These are phyloP conservation scores for Halyomorpha halys DNA, from an alignment of 1,140 invertebrate species.

Conservation along the genomic window DNA sequence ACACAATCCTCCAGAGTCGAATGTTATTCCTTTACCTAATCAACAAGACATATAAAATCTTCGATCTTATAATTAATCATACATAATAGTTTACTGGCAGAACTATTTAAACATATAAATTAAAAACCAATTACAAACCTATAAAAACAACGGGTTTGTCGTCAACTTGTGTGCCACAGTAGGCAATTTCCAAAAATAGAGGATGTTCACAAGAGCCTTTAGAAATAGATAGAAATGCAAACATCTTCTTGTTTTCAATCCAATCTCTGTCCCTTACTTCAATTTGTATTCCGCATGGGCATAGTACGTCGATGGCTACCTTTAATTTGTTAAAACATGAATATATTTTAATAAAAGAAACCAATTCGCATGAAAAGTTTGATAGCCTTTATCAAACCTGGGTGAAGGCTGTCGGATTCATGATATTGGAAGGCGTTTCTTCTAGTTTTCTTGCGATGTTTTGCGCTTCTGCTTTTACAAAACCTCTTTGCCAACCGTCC, in stretches of 20 bases:
- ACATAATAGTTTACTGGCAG: too few species aligned
- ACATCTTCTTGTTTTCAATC: constrained; percentile 47
- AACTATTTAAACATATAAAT: too few species aligned
- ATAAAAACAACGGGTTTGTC: constrained; percentile 37
- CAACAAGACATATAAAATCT: background rate
- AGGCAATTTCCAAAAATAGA: constrained; percentile 39
- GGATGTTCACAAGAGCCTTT: constrained; percentile 50
- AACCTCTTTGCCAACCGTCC: constrained; percentile 44
- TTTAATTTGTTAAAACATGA: constrained; percentile 23
- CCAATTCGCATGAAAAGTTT: background rate
- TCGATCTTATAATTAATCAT: too few species aligned
- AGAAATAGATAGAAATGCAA: constrained; percentile 48
- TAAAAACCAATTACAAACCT: constrained; percentile 31
- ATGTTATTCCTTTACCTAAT: constrained; percentile 50
- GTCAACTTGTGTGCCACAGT: constrained; percentile 34
- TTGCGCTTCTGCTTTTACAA: constrained; percentile 46
- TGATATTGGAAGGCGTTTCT: constrained; percentile 52
- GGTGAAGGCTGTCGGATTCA: constrained; percentile 52
- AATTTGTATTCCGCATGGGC: constrained; percentile 32
- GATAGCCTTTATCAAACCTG: constrained; percentile 28
- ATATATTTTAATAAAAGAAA: background rate
- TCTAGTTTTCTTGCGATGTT: constrained; percentile 48
- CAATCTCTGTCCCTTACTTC: constrained; percentile 36
- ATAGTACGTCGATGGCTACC: constrained; percentile 30
- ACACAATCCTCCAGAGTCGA: constrained; percentile 55